Conservation (phyloP, 2,888 invertebrate species). For the Yponomeuta evonymella region DNA sequence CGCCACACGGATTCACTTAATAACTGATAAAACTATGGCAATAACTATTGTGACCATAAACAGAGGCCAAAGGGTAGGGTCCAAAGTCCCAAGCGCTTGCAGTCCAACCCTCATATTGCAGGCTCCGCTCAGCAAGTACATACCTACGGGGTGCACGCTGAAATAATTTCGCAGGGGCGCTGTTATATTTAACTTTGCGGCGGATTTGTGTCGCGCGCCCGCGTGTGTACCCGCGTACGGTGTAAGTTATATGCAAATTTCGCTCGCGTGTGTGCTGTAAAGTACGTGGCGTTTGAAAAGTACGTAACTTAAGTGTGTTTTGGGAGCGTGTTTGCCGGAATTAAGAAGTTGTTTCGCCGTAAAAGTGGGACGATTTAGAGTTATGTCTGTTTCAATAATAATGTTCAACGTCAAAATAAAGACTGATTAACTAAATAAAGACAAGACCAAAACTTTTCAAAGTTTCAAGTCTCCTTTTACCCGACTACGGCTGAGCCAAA, state of each 20-base stretch:
- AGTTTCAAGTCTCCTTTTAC: no score
- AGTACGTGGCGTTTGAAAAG: not conserved
- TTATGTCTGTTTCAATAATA: no score
- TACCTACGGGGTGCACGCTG: slow-evolving; percentile 21
- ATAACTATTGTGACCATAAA: no score
- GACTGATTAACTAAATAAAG: no score
- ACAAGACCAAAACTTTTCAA: no score
- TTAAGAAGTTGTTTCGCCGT: no score
- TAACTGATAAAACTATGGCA: no score
- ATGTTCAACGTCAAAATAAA: no score
- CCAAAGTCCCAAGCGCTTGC: not conserved
- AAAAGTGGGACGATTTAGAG: no score
- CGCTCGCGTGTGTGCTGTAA: not conserved
- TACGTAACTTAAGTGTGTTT: not conserved
- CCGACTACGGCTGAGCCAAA: no score
- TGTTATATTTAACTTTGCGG: slow-evolving; percentile 14
- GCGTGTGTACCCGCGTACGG: not conserved
- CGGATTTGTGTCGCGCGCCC: slow-evolving; percentile 9
- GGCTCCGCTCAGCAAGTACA: not conserved
- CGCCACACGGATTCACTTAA: no score
- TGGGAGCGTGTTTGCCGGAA: not conserved
- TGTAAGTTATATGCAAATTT: slow-evolving; percentile 3
- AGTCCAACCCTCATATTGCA: not conserved
- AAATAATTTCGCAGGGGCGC: slow-evolving; percentile 27
- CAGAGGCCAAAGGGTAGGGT: not conserved